Conservation (phyloP, 2,888 invertebrate genomes). For the Pantelozetes paolii region DNA sequence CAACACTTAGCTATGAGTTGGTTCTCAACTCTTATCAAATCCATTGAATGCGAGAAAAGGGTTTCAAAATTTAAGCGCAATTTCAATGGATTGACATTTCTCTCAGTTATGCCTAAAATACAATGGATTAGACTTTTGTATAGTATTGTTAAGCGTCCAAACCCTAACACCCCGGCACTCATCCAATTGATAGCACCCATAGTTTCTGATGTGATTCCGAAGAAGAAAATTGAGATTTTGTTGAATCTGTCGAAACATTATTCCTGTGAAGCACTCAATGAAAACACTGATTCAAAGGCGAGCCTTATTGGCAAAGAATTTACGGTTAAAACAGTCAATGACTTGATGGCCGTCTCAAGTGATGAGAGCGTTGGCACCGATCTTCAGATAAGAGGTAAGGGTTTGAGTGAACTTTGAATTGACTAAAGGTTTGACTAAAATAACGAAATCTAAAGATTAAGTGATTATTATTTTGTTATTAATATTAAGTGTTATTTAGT, state of each 20-base stretch:
- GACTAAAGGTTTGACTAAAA: no score
- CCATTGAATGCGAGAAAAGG: background rate
- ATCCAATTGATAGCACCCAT: conserved; percentile 2
- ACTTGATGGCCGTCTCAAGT: background rate
- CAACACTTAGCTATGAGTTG: conserved; percentile 23
- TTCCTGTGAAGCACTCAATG: background rate
- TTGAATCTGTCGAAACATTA: conserved; percentile 8
- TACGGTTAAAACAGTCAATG: background rate
- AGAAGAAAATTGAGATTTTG: background rate
- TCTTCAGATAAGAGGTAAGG: background rate
- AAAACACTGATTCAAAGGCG: background rate
- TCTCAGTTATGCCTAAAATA: conserved; percentile 13
- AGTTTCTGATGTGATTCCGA: background rate
- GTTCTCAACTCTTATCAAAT: background rate
- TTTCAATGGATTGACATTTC: background rate
- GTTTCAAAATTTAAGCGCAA: background rate
- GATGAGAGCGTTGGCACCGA: no score
- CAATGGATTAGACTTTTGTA: conserved; percentile 14
- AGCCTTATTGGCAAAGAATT: background rate
- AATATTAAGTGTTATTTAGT: no score
- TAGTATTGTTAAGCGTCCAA: background rate
- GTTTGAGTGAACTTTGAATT: no score
- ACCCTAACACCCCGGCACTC: background rate
- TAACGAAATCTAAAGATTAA: no score
- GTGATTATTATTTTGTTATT: no score